Evolutionary conservation across 2,888 invertebrate species (phyloP), one percentile per base, ranked within the genome.

Genomic region (Hirtodrosophila trivittata): DNA sequence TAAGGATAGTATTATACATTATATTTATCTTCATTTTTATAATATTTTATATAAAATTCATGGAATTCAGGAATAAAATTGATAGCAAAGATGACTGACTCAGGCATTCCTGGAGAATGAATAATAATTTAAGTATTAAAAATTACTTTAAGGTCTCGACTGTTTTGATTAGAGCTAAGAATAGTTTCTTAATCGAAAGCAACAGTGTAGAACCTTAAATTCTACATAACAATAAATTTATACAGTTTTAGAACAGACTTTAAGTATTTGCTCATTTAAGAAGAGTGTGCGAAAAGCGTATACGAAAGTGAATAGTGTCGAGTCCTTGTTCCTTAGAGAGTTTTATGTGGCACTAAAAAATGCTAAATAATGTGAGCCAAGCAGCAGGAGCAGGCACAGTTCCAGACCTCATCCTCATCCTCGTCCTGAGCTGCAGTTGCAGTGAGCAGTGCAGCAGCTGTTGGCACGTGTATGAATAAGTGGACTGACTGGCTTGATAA

Each of bases 381-480:
- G 32, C 10, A 35, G 6, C 18, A 54, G 54, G 5, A 14, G 7
- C 21, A 43, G 13, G 10, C 35, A 4, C 47, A 13, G 57, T 9
- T 5, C 4, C n/a, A 39, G 38, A 9, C n/a, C 12, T 8, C 9
- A 1, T 13, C 0, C 10, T 13, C 9, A 28, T 26, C 5, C 4
- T 18, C 6, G 10, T n/a, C n/a, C 28, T 28, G 1, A 28, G 28
- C 28, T 28, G 28, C 28, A 7, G 28, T 28, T n/a, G 35, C 12
- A 16, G 35, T 8, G 12, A n/a, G 10, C 35, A 12, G 18, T 38
- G 67, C 42, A 38, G 63, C 83, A 78, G 81, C 77, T 83, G 81
- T 47, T 46, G 54, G 70, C 55, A 71, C 64, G 82, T 65, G 72
- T 63, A 77, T 80, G 85, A 80, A 81, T 84, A 78, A 80, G 77